Evolutionary conservation across 2,888 invertebrate species (phyloP), one percentile per base, ranked within the genome.

Genomic region (Cabera pusaria): DNA sequence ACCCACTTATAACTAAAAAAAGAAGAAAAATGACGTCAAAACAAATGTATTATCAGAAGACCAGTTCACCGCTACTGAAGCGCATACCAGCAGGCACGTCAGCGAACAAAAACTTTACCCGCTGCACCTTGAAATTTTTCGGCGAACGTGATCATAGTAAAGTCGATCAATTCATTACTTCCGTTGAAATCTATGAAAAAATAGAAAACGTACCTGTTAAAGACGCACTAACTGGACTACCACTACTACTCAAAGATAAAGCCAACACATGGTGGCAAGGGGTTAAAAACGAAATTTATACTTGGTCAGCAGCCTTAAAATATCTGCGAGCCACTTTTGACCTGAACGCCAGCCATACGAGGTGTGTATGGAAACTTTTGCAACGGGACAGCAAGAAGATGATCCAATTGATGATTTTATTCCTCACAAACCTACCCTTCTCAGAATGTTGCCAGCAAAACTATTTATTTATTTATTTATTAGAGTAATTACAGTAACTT

Each of bases 211-310:
- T 32, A 16, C n/a, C 14, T 5, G 34, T 26, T 9, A 16, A 25
- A 14, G 20, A 25, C 17, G 23, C 32, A 5, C 18, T 32, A 8
- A 11, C 9, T 11, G 22, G 23, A 5, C 12, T 33, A 2, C 24
- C 33, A 2, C 14, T 33, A 9, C 10, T 33, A 7, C 24, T 33
- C 4, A 19, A 10, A 18, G 19, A 12, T 9, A 18, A 7, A 1
- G 33, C 24, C n/a, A 19, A 12, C 6, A 33, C 26, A 6, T 35
- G 26, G 35, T 35, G 35, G 35, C 14, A 8, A 5, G 26, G 35
- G 10, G 21, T 25, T 17, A 14, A 17, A 9, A 17, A 10, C 4
- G 35, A 35, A n/a, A 22, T 35, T n/a, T 27, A 21, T 6, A 27
- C 11, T 8, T 34, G 34, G 34, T 6, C 20, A 16, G 7, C 6